Percentiles rank a stretch among this genome's conserved stretches.
These are phyloP conservation scores for Drosophila meridiana DNA, from an alignment of 2,888 invertebrate species.

Conservation along the genomic window DNA sequence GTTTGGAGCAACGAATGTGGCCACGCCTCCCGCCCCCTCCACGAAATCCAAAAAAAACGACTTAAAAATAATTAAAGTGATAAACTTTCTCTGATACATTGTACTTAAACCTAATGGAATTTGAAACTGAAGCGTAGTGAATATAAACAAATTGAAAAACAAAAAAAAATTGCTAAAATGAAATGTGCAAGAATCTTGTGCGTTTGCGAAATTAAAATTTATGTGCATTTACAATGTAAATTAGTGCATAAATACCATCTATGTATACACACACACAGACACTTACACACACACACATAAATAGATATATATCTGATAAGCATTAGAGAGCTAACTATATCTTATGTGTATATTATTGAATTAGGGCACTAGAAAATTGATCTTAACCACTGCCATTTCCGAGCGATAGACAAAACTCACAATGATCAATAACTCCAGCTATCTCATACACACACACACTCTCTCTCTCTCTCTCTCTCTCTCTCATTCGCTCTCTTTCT, in stretches of 20 bases:
- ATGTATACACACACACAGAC: slow-evolving; percentile 10
- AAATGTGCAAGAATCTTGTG: slow-evolving; percentile 45
- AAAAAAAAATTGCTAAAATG: slow-evolving; percentile 6
- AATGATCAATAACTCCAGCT: slow-evolving; percentile 20
- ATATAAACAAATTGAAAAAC: slow-evolving; percentile 32
- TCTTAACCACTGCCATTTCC: slow-evolving; percentile 78
- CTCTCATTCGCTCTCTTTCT: slow-evolving; percentile 2
- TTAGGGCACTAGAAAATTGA: slow-evolving; percentile 69
- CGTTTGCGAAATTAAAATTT: slow-evolving; percentile 52
- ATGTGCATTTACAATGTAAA: slow-evolving; percentile 76
- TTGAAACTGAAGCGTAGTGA: slow-evolving; percentile 62
- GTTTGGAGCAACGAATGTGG: slow-evolving; percentile 52
- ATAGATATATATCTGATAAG: slow-evolving; percentile 36
- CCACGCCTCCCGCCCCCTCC: slow-evolving; percentile 28
- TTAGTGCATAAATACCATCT: slow-evolving; percentile 55
- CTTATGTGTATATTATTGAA: slow-evolving; percentile 34
- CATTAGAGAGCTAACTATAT: slow-evolving; percentile 36
- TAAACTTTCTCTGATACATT: slow-evolving; percentile 73
- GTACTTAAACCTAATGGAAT: slow-evolving; percentile 66
- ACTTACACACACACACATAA: slow-evolving; percentile 16
- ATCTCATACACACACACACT: background rate
- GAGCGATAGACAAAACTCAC: slow-evolving; percentile 45
- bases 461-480: background rate
- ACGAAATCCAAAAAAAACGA: slow-evolving; percentile 58
- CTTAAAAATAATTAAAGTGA: slow-evolving; percentile 73